Conservation (phyloP, 2,113 vertebrate genomes). For the Oreotrochilus melanogaster region DNA sequence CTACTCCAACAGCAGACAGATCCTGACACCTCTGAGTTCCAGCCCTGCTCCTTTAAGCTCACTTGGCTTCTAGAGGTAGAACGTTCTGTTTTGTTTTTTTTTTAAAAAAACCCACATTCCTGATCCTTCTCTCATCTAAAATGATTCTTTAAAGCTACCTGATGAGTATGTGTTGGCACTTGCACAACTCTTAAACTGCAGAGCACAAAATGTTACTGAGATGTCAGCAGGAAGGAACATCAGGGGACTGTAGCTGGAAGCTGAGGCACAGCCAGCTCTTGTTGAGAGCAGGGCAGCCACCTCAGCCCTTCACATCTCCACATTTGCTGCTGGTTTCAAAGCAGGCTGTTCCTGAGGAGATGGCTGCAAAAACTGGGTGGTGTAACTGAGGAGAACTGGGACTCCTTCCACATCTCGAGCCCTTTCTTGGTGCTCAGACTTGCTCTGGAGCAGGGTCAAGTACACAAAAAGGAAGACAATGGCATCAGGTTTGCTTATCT, state of each 20-base stretch:
- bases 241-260: not conserved
- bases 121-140: not conserved
- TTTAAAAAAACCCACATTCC: not conserved
- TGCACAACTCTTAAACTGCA: no score
- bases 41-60: not conserved
- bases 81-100: no score
- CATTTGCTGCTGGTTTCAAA: not conserved
- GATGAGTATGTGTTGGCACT: not conserved
- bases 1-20: not conserved
- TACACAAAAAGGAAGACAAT: accelerated
- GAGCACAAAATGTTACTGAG: not conserved
- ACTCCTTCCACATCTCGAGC: not conserved
- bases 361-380: no score
- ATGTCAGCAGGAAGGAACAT: not conserved
- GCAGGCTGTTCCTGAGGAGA: not conserved
- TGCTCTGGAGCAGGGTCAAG: not conserved
- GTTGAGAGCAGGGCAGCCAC: not conserved
- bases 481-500: not conserved
- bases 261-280: not conserved
- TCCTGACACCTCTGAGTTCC: not conserved
- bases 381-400: not conserved
- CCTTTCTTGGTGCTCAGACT: not conserved
- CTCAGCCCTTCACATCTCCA: not conserved
- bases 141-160: not conserved
- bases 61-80: not conserved